Evolutionary conservation across 2,113 vertebrate genomes (phyloP), one percentile per base, ranked within the genome.

Genomic region (Saguinus imperator): DNA sequence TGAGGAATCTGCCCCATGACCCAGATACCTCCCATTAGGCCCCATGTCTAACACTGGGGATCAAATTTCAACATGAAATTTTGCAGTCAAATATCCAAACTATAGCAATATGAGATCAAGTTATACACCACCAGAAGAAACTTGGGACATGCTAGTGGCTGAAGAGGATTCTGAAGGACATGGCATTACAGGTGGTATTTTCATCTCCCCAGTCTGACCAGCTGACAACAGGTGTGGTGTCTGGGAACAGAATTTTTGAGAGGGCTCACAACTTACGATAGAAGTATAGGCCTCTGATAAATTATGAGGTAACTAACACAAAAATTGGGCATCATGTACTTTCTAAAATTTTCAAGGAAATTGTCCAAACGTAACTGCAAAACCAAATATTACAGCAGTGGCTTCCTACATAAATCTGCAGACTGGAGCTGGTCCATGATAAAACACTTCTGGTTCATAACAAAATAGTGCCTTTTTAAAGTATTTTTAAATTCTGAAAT

Each of bases 311-410:
- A 89, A 80, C 37, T 93, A 76, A 80, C 8, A 97, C 50, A 91
- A 81, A 87, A 87, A 48, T 6, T 50, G 6, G 64, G n/a, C n/a
- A 64, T 70, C 77, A 43, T 40, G 4, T 93, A 70, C 32, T 75
- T 88, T 23, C 64, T 79, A 88, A 84, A 96, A 29, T 93, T 40
- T 90, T 88, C 20, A 93, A 87, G 43, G 55, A 94, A 85, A 72
- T 23, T 73, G 8, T 73, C n/a, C 77, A 91, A 93, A 72, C 58
- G 35, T 94, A 93, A 52, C 86, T 94, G 13, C 25, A 86, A 92
- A 96, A 83, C n/a, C 27, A 35, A 45, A 21, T 91, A 12, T 48
- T 48, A 21, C 37, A 68, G 32, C 43, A 55, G 57, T 45, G 37
- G 18, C 72, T 85, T 82, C 73, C 29, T 61, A 25, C 75, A 25